A percentile compares a stretch with the other conserved stretches of the same genome.
phyloP scores from a whole-genome alignment of 2,113 vertebrate genomes.

The Chascanopsetta lugubris region DNA sequence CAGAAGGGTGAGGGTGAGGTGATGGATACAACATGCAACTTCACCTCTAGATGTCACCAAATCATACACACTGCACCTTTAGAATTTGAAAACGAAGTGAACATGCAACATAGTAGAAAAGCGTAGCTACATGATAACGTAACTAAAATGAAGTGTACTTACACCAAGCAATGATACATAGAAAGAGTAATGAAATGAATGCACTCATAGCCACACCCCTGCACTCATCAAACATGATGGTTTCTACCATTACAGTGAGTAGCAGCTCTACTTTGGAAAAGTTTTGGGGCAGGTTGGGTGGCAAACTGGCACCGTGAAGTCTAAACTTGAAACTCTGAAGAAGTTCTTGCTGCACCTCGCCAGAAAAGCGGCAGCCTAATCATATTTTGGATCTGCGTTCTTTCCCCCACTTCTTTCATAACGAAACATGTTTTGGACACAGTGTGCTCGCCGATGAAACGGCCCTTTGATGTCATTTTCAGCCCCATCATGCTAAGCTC shows the following conservation, averaged over 20 bases:
- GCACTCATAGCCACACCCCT: too few relatives aligned
- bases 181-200: too few relatives aligned
- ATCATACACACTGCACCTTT: too few relatives aligned
- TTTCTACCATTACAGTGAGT: slow-evolving; percentile 7
- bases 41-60: too few relatives aligned
- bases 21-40: too few relatives aligned
- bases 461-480: slow-evolving; percentile 65
- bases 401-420: slow-evolving; percentile 59
- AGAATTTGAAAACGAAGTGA: too few relatives aligned
- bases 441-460: slow-evolving; percentile 56
- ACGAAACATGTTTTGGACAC: slow-evolving; percentile 61
- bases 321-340: slow-evolving; percentile 49
- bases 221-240: too few relatives aligned
- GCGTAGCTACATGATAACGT: too few relatives aligned
- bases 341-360: slow-evolving; percentile 57
- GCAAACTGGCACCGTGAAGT: slow-evolving; percentile 45
- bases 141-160: too few relatives aligned
- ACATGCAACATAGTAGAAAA: too few relatives aligned
- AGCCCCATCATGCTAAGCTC: slow-evolving; percentile 69
- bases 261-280: slow-evolving; percentile 43
- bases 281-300: slow-evolving; percentile 48
- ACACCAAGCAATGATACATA: too few relatives aligned
- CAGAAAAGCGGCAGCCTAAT: slow-evolving; percentile 54
- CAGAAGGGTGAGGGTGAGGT: too few relatives aligned
- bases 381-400: slow-evolving; percentile 60